Base-by-base conservation (phyloP, 37 sponge, comb jelly and placozoan genomes). In the Amphimedon queenslandica region DNA sequence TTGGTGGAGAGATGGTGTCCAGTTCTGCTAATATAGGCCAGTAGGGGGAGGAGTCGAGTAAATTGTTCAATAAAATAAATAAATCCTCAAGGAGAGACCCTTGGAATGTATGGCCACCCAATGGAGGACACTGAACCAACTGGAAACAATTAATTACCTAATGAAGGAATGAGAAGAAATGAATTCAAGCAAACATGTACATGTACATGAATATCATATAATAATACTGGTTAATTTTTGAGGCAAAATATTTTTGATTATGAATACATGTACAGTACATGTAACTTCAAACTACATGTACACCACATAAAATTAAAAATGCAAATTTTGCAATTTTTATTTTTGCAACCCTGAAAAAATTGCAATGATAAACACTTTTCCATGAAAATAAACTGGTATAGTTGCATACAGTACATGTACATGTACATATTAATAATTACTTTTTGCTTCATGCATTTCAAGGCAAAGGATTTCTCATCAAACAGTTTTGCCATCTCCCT, bases 31-130 rank as follows among this genome's bases (percentile, higher is more conserved):
- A 77, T 29, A 63, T 58, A 2, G 71, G 37, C 37, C 60, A 39
- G 69, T 58, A 42, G 1, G 58, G 36, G 1, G 78, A 24, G 27
- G 42, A 58, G 32, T 66, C 60, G 43, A 85, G 63, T 55, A 84
- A 6, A 29, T 71, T 73, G n/a, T 27, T 30, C 10, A 85, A 28
- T 38, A 78, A 24, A 1, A 27, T 0, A 55, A 85, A 85, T 2
- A 78, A 24, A 38, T 78, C 79, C 10, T 72, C 79, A 51, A 85
- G 43, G 20, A 85, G 20, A 1, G 63, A 8, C 1, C 85, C 85
- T 20, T 75, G 70, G 51, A 78, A 55, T 31, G 67, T 30, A 27
- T 68, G 55, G 11, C 55, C 79, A 38, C 39, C 28, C 4, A 67
- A 8, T 33, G 23, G 24, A 25, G 61, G 61, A 60, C 61, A 60